These are phyloP conservation scores for Caerostris darwini DNA, from an alignment of 1,140 invertebrate genomes.

Conservation along the genomic window DNA sequence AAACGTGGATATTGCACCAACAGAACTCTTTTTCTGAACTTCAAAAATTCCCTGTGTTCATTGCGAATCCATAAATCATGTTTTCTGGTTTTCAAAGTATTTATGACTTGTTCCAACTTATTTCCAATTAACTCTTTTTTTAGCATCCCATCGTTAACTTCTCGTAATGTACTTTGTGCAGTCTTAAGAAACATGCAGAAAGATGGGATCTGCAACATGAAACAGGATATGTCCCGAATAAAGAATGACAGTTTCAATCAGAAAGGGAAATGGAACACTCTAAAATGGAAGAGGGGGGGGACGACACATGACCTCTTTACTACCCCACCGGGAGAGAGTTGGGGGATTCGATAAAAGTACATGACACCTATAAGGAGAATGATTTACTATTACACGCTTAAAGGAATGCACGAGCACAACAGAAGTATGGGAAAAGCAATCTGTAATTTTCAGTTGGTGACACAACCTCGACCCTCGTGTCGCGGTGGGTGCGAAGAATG, in stretches of 20 bases:
- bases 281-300: not conserved
- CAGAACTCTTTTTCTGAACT: too few relatives aligned
- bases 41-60: too few relatives aligned
- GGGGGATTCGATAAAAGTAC: not conserved
- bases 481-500: not conserved
- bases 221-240: too few relatives aligned
- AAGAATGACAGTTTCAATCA: not conserved
- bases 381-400: conserved; percentile 22
- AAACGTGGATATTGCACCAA: too few relatives aligned
- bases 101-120: too few relatives aligned
- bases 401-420: not conserved
- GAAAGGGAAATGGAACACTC: conserved; percentile 6
- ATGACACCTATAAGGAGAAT: not conserved
- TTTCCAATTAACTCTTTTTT: too few relatives aligned
- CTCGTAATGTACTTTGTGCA: too few relatives aligned
- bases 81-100: too few relatives aligned
- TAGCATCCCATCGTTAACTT: too few relatives aligned
- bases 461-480: not conserved
- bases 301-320: not conserved
- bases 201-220: too few relatives aligned
- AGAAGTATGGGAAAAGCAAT: conserved; percentile 10
- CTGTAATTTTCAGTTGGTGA: not conserved
- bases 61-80: too few relatives aligned
- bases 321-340: not conserved
- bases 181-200: too few relatives aligned